A percentile compares a stretch with the other conserved stretches of the same genome.
Evolutionary conservation across 1,140 invertebrate species (phyloP).

Genomic region (Ladona fulva): DNA sequence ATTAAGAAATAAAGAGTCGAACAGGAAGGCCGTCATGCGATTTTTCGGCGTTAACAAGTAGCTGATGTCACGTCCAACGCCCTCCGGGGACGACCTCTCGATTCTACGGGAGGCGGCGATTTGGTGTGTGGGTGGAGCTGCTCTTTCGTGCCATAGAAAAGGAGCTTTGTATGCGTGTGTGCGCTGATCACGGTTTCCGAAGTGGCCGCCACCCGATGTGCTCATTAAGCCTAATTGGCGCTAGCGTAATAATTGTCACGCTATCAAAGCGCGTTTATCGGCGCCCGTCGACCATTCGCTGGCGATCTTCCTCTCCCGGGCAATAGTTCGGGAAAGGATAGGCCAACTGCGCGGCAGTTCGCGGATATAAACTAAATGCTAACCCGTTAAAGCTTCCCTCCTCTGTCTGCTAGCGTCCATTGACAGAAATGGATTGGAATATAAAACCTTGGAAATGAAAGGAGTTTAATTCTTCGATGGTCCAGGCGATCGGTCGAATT

Average conservation of each 20-base stretch:
- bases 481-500: too few relatives aligned
- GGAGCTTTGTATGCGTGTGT: background rate
- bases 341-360: too few relatives aligned
- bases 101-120: background rate
- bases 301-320: background rate
- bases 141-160: background rate
- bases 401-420: too few relatives aligned
- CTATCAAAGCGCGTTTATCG: background rate
- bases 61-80: background rate
- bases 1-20: too few relatives aligned
- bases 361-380: too few relatives aligned
- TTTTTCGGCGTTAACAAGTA: too few relatives aligned
- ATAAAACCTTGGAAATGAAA: too few relatives aligned
- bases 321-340: too few relatives aligned
- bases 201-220: background rate
- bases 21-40: too few relatives aligned
- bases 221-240: background rate
- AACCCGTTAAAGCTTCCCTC: too few relatives aligned
- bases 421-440: too few relatives aligned
- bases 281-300: background rate
- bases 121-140: background rate
- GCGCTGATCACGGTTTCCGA: background rate
- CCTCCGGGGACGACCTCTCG: background rate
- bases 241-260: background rate
- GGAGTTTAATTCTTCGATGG: too few relatives aligned